These are phyloP conservation scores for Rhincodon typus DNA, from an alignment of 2,797 vertebrate genomes.

Conservation along the genomic window DNA sequence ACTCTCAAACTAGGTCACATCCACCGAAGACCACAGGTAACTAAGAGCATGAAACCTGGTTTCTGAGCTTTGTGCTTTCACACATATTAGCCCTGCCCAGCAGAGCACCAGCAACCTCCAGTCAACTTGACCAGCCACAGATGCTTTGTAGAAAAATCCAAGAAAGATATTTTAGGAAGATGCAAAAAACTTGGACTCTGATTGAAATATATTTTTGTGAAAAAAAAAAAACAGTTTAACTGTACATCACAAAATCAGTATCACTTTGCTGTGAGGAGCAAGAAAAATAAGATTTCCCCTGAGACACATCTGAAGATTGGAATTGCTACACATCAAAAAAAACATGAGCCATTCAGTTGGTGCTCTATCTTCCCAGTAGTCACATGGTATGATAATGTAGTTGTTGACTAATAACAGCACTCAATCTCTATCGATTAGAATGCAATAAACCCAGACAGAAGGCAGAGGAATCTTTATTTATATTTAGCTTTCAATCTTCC, in stretches of 20 bases:
- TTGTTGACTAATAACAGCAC: neutral
- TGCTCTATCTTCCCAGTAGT: neutral
- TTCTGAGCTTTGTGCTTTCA: neutral
- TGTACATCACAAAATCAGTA: neutral
- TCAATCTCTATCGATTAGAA: neutral
- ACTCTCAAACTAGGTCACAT: neutral
- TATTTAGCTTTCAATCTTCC: neutral
- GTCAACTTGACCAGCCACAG: neutral
- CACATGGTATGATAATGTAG: neutral
- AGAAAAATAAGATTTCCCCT: neutral
- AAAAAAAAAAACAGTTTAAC: neutral
- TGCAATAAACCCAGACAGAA: neutral
- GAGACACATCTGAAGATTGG: neutral
- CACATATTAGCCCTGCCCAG: neutral
- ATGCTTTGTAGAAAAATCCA: neutral
- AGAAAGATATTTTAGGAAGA: neutral
- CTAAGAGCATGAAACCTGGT: too few relatives aligned
- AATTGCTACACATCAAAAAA: neutral
- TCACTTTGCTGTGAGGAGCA: neutral
- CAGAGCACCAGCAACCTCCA: neutral
- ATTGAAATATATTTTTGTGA: neutral
- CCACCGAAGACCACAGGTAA: neutral
- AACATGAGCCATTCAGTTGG: neutral
- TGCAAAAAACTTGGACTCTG: neutral
- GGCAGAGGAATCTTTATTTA: neutral